Evolutionary conservation across 2,797 vertebrate genomes (phyloP).

Genomic region (Enteromius fasciolatus): DNA sequence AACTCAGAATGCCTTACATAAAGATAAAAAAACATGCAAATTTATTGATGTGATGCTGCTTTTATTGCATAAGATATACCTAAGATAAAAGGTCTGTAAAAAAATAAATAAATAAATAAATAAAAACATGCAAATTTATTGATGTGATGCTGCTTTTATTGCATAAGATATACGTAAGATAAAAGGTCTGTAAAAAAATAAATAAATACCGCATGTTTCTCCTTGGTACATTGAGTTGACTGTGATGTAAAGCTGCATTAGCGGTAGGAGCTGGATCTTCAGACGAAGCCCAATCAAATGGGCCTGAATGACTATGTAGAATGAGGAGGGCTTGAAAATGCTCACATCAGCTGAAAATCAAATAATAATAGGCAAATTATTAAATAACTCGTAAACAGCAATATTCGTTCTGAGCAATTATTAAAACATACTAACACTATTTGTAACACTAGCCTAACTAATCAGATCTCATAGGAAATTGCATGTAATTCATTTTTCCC

Average conservation of each 20-base stretch:
- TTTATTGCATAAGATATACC: neutral
- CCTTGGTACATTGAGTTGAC: constrained; percentile 71
- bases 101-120: constrained; percentile 64
- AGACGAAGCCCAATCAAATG: constrained; percentile 74
- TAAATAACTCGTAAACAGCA: neutral
- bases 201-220: constrained; percentile 81
- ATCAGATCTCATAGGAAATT: neutral
- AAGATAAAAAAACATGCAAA: neutral
- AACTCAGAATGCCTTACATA: neutral
- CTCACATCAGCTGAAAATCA: constrained; percentile 73
- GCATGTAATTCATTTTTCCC: neutral
- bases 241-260: constrained; percentile 85
- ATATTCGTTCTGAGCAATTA: neutral
- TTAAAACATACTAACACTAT: neutral
- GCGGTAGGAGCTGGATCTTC: constrained; percentile 80
- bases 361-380: neutral
- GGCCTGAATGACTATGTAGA: constrained; percentile 78
- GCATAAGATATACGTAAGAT: neutral
- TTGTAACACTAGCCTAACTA: neutral
- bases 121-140: neutral
- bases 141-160: neutral
- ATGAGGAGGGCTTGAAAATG: constrained; percentile 82
- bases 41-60: neutral
- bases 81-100: too few species aligned
- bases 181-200: too few species aligned